Evolutionary conservation across 2,888 invertebrate genomes (phyloP), one percentile per base, ranked within the genome.

Genomic region (Thumatha senex): DNA sequence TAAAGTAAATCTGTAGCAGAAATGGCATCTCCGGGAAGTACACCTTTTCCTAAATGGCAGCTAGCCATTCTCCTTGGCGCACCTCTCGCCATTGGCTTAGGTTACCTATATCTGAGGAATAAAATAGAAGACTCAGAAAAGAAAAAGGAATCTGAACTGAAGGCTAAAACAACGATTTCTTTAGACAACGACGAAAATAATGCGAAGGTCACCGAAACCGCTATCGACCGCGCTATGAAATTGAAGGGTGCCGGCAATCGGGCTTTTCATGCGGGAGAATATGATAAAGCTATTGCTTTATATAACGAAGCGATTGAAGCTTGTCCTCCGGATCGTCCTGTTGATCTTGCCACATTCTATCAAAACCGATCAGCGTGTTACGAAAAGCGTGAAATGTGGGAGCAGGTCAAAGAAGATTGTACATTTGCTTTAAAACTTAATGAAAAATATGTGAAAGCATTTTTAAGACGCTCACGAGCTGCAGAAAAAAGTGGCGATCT

Each of bases 331-430:
- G 93, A 96, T 49, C 94, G 95, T 67, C 92, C 92, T 24, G 93
- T 93, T 0, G 97, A 97, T 66, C 87, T 98, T 48, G 95, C 98
- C 0, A 98, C 97, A 12, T 98, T 97, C 85, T 98, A 98, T 83
- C 99, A 99, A 83, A 99, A 99, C 80, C 94, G 98, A 70, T 99
- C 98, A 10, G 99, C 98, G 12, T 97, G 98, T 39, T 97, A 97
- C 83, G 98, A 98, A 83, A 96, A 98, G 83, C 89, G 98, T 76
- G 95, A 96, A 84, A 96, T 96, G 85, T 96, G 96, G 93, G 94
- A 94, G 56, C 93, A 95, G 61, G 98, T 98, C 0, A 96, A 97
- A 73, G 94, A 95, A 58, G 98, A 98, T 80, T 98, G 98, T 76
- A 94, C 95, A 1, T 94, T 93, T 74, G 98, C 99, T 1, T 92